These are phyloP conservation scores for Chaetops frenatus DNA, from an alignment of 2,113 vertebrate genomes.

Conservation along the genomic window DNA sequence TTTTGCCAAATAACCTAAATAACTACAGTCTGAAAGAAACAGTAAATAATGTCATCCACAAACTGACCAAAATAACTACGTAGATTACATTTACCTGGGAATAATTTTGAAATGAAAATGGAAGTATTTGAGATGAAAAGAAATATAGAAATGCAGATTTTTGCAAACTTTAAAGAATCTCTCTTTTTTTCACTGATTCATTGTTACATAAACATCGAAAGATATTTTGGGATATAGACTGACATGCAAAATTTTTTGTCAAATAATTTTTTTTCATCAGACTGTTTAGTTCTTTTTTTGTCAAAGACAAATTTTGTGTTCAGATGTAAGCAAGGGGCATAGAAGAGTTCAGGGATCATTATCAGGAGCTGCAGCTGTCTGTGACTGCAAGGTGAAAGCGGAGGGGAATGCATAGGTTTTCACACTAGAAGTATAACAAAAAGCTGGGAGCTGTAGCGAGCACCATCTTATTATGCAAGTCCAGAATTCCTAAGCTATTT, in stretches of 20 bases:
- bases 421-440: neutral
- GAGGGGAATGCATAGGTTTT: neutral
- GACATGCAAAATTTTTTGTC: neutral
- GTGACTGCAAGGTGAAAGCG: neutral
- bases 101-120: neutral
- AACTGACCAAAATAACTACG: neutral
- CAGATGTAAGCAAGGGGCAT: neutral
- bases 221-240: neutral
- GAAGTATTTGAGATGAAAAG: neutral
- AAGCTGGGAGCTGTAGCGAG: neutral
- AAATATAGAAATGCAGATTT: neutral
- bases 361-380: neutral
- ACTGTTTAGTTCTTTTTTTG: neutral
- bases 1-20: neutral
- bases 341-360: neutral
- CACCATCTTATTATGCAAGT: neutral
- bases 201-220: neutral
- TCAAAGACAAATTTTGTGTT: neutral
- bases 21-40: neutral
- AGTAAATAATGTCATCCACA: neutral
- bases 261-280: neutral
- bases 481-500: slow-evolving; percentile 13
- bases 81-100: neutral
- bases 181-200: neutral
- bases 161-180: neutral